Base-by-base conservation (phyloP, 2,797 vertebrate species). In the Sparidentex hasta region DNA sequence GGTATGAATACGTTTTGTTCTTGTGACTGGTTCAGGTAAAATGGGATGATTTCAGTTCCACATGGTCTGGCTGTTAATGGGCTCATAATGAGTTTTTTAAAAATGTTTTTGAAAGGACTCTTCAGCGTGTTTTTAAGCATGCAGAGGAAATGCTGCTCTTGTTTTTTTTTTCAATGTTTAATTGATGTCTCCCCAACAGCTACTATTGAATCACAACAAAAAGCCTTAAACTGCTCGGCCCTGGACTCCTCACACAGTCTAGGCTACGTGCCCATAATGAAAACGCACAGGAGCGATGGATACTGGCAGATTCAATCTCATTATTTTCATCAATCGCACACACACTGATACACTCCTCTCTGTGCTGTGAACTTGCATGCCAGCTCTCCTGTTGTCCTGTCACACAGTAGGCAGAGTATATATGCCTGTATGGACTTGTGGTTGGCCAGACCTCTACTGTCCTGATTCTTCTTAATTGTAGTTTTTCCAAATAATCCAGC, bases 321-420 rank as follows among this genome's bases (percentile, higher is more conserved):
- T 92, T 92, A 91, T 91, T 92, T 90, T 84, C 85, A 87, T 86
- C 48, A 80, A 67, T 84, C n/a, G 29, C 73, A 75, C 71, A 73
- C 71, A 74, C 65, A 76, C 58, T 79, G 12, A 76, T 33, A 62
- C 65, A 68, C 81, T 83, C 33, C 55, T 84, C 41, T 72, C 74
- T 44, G 46, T n/a, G n/a, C 69, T 71, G 61, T 68, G 46, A 84
- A 80, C 78, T 54, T 65, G 58, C 71, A 65, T 71, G 76, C 81
- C 88, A 89, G 84, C 71, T 62, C 75, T 78, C 58, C 77, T 52
- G 74, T 71, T 62, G 81, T 86, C 71, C 72, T 74, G 25, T 70
- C 74, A 74, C 58, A 64, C 56, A 73, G 71, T 66, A 57, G 47
- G 48, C 72, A 72, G 29, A 69, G 52, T 56, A 33, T 68, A 54